Evolutionary conservation across 2,888 invertebrate species (phyloP), one percentile per base, ranked within the genome.

Genomic region (Gandaritis pyraliata): DNA sequence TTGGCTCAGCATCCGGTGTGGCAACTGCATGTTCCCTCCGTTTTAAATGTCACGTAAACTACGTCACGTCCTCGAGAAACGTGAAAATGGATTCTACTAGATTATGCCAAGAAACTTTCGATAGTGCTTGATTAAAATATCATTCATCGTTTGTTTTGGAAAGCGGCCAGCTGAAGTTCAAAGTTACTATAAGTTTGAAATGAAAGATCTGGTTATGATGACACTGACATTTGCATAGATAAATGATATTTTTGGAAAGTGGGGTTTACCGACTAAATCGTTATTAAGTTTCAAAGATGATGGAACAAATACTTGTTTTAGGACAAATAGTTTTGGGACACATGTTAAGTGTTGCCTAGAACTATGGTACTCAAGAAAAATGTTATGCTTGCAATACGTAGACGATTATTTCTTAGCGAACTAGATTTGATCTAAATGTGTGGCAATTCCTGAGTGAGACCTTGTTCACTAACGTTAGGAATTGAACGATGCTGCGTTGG

Each of bases 111-210:
- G 3, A 23, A 52, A 51, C 16, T 61, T 54, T 41, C 41, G 15
- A 46, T 55, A 47, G 54, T 51, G 53, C 16, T 55, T 49, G 38
- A 60, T 60, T 39, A 51, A 58, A 58, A 43, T 16, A 41, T 46
- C 63, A 55, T 58, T 48, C 55, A 52, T n/a, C 16, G 63, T 55
- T 49, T 38, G 49, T 54, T 33, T 59, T 59, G 58, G 55, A 43
- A 48, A 16, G 11, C 38, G 11, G 58, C 63, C 58, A 63, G 38
- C 18, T 57, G 45, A 23, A 60, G 49, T 54, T 50, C 33, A 54
- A 54, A 49, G 54, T 54, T 50, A 47, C 39, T 54, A 23, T 13
- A 39, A 39, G 30, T 50, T 50, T 45, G 10, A 50, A 50, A 57
- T 41, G 41, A 41, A 41, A 15, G 41, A 15, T 41, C 15, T 15